phyloP scores from a whole-genome alignment of 2,797 vertebrate species.

The Bovichtus variegatus region DNA sequence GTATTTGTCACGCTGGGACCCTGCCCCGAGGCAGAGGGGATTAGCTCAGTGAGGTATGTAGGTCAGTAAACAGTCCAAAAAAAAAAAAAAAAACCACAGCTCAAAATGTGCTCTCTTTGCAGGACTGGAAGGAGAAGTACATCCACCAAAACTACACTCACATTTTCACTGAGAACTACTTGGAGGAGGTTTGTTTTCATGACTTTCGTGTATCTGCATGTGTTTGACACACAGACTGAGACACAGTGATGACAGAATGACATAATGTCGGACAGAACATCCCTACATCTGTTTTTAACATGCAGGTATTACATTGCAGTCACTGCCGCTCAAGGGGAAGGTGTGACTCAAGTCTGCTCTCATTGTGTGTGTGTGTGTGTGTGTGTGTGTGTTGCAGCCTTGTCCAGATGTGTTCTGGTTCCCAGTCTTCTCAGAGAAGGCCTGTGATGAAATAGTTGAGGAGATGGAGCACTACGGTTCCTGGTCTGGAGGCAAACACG shows the following conservation, averaged over 20 bases:
- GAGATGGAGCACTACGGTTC: slow-evolving; percentile 96
- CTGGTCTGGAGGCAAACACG: slow-evolving; percentile 95
- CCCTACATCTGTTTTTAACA: slow-evolving; percentile 63
- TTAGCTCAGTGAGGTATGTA: slow-evolving; percentile 64
- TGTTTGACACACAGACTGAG: background rate
- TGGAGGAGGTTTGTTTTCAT: slow-evolving; percentile 90
- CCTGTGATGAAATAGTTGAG: slow-evolving; percentile 95
- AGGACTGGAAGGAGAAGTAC: slow-evolving; percentile 99
- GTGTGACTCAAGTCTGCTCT: slow-evolving; percentile 49
- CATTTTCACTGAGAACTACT: slow-evolving; percentile 93
- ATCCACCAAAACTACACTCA: slow-evolving; percentile 94
- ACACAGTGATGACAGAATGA: slow-evolving; percentile 27
- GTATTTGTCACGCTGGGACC: slow-evolving; percentile 25
- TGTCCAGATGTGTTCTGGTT: slow-evolving; percentile 99
- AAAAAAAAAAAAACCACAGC: slow-evolving; percentile 40
- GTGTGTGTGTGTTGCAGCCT: slow-evolving; percentile 85
- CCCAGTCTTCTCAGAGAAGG: slow-evolving; percentile 92
- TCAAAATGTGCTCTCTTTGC: slow-evolving; percentile 52
- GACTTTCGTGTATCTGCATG: slow-evolving; percentile 8
- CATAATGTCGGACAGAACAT: slow-evolving; percentile 36
- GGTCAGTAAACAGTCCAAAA: slow-evolving; percentile 50
- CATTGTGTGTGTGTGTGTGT: slow-evolving; percentile 6
- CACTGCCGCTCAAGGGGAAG: slow-evolving; percentile 19
- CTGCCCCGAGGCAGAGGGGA: slow-evolving; percentile 44
- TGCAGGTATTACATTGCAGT: slow-evolving; percentile 35